phyloP scores from a whole-genome alignment of 1,140 invertebrate species.

The Eupristina koningsbergeri region DNA sequence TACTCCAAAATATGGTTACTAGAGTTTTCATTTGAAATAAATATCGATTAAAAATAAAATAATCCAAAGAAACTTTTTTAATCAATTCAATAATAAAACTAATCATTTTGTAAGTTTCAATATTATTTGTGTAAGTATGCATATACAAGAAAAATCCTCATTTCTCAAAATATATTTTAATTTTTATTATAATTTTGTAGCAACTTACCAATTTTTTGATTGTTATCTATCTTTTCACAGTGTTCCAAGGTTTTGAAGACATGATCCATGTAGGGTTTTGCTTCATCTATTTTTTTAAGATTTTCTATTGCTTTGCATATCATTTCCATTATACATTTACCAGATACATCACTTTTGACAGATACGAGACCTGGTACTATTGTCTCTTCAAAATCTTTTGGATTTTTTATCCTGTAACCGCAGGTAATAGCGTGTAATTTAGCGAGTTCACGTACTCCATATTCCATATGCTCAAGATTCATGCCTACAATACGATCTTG shows the following conservation, averaged over 20 bases:
- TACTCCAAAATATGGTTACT: too few species aligned
- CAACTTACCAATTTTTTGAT: constrained; percentile 26
- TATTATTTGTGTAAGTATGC: too few species aligned
- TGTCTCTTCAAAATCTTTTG: constrained; percentile 70
- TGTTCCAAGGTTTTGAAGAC: constrained; percentile 62
- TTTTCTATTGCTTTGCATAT: constrained; percentile 59
- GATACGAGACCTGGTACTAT: constrained; percentile 54
- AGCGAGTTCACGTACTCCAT: constrained; percentile 73
- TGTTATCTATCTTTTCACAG: constrained; percentile 28
- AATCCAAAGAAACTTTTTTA: too few species aligned
- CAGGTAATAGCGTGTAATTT: constrained; percentile 75
- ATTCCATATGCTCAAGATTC: constrained; percentile 70
- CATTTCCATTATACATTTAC: constrained; percentile 63
- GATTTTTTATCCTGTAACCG: constrained; percentile 72
- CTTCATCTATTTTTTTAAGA: constrained; percentile 59
- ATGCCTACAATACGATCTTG: constrained; percentile 74
- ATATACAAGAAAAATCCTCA: too few species aligned
- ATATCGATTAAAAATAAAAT: too few species aligned
- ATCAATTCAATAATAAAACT: too few species aligned
- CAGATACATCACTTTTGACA: constrained; percentile 54
- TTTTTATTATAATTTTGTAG: not conserved
- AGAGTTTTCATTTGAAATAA: too few species aligned
- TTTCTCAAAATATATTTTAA: too few species aligned
- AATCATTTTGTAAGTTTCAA: too few species aligned
- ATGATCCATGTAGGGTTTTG: constrained; percentile 54